A percentile compares a stretch with the other conserved stretches of the same genome.
phyloP scores from a whole-genome alignment of 2,113 vertebrate species.

The Lanius ludovicianus region DNA sequence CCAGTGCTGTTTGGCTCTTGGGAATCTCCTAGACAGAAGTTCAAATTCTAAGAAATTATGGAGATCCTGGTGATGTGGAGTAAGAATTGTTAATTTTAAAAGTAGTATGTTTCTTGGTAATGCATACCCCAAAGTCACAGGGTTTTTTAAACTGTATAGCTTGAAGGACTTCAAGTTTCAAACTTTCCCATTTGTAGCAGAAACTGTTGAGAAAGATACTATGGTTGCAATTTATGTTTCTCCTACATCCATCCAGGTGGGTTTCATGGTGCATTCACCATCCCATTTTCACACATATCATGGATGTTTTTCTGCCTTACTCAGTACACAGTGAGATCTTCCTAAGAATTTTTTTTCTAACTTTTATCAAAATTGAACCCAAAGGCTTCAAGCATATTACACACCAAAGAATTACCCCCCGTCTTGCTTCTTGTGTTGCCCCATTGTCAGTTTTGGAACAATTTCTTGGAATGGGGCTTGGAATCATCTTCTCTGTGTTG shows the following conservation, averaged over 20 bases:
- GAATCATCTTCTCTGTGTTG: not conserved
- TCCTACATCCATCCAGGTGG: not conserved
- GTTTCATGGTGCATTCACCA: not conserved
- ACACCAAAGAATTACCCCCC: not conserved
- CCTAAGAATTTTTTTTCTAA: not conserved
- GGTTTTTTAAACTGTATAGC: not conserved
- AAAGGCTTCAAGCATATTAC: not conserved
- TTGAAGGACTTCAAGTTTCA: not conserved
- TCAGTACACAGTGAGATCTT: not conserved
- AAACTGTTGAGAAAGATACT: not conserved
- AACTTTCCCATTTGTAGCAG: not conserved
- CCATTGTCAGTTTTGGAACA: not conserved
- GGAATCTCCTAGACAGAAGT: not conserved
- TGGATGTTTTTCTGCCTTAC: not conserved
- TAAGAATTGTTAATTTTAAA: not conserved
- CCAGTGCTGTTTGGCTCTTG: not conserved
- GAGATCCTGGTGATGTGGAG: not conserved
- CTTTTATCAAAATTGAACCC: not conserved
- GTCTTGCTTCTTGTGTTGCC: not conserved
- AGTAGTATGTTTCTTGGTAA: not conserved
- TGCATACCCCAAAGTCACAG: not conserved
- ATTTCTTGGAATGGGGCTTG: not conserved
- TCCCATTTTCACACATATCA: not conserved
- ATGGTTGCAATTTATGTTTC: not conserved
- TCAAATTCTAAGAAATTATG: not conserved